Evolutionary conservation across 1,140 invertebrate species (phyloP).

Genomic region (Nomia melanderi): DNA sequence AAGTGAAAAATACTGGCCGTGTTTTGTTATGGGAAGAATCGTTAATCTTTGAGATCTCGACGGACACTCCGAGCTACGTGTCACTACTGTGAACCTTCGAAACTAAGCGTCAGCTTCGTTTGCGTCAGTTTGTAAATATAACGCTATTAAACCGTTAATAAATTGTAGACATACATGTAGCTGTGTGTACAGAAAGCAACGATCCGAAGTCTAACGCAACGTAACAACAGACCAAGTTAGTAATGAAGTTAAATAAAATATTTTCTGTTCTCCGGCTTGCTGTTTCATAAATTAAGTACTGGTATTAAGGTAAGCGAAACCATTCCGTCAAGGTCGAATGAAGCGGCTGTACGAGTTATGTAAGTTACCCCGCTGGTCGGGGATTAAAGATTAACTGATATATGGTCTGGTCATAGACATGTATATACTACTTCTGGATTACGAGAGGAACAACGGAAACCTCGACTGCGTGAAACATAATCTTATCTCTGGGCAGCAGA

Average conservation of each 20-base stretch:
- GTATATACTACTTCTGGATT: constrained; percentile 9
- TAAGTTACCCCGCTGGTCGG: not conserved
- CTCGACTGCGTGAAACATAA: not conserved
- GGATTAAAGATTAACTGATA: not conserved
- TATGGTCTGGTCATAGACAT: not conserved
- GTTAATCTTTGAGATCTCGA: too few species aligned
- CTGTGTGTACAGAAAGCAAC: too few species aligned
- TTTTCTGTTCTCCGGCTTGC: not conserved
- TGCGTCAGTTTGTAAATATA: too few species aligned
- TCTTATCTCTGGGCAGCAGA: not conserved
- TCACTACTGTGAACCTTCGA: too few species aligned
- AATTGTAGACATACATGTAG: too few species aligned
- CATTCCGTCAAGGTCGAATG: not conserved
- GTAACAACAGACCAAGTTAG: too few species aligned
- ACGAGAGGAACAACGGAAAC: not conserved
- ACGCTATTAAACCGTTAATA: too few species aligned
- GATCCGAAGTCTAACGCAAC: too few species aligned
- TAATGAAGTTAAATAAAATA: not conserved
- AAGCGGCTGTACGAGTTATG: not conserved
- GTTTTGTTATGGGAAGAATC: too few species aligned
- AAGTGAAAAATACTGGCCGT: too few species aligned
- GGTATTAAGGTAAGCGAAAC: not conserved
- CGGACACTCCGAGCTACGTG: too few species aligned
- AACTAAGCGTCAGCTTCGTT: too few species aligned
- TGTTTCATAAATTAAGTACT: not conserved